Base-by-base conservation (phyloP, 2,888 invertebrate species). In the Brenthis daphne region DNA sequence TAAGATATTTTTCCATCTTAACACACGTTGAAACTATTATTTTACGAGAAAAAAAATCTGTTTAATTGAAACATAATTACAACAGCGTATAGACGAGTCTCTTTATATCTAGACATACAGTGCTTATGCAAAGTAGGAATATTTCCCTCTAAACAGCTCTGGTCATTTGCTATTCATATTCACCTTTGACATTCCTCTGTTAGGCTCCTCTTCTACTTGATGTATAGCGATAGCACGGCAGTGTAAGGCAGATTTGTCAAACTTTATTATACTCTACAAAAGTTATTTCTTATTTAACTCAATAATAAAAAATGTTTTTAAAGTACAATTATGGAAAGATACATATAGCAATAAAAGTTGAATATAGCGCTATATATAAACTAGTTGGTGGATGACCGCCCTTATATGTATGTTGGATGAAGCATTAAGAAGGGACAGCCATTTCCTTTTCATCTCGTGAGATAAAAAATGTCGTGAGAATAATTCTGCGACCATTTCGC, bases 401-500 rank as follows among this genome's bases (percentile, higher is more conserved):
- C 47, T 64, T 48, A 57, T 58, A 12, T 47, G 5, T 47, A 57
- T 63, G 57, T 64, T 58, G 20, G 53, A 64, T 58, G 64, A 64
- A 43, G 47, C 54, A 16, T 68, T 58, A 68, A 47, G 58, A 68
- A 64, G 64, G 58, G 64, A 20, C 64, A 48, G 47, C 37, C 50
- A 37, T 64, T 58, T 43, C 64, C 43, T 64, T 54, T 68, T 68
- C 58, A 64, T 58, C n/a, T 58, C 64, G 33, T 54, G 29, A 29
- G 47, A 33, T 57, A 55, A 61, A 55, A 33, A 55, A 50, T 54
- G 56, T 67, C 37, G 55, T 61, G 33, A 50, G 33, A 56, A 61
- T 56, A 61, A 47, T 56, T 37, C 50, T 43, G 24, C 8, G 48
- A 16, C 37, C 63, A 56, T 51, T 20, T 50, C 61, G 55, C 61